A percentile compares a stretch with the other conserved stretches of the same genome.
Conservation (phyloP, 2,113 vertebrate species). For the Balaeniceps rex region DNA sequence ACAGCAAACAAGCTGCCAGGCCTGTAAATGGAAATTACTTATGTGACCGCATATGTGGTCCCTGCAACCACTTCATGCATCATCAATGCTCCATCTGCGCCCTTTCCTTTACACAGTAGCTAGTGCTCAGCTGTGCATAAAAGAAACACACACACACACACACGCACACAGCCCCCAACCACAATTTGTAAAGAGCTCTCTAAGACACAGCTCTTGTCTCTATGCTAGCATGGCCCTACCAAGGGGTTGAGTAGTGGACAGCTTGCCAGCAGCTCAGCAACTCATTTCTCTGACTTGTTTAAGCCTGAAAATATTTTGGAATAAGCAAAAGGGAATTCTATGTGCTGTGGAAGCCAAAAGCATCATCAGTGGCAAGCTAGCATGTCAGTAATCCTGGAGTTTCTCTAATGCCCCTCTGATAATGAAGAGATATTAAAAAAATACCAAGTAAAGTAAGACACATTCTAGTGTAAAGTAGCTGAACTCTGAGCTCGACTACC, state of each 20-base stretch:
- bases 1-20: background rate
- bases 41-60: background rate
- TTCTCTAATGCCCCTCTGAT: background rate
- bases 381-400: background rate
- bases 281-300: background rate
- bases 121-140: background rate
- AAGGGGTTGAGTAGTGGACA: rapidly evolving
- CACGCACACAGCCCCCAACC: too few relatives aligned
- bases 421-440: background rate
- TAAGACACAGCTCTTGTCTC: background rate
- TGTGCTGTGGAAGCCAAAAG: background rate
- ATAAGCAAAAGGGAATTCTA: background rate
- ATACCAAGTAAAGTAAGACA: background rate
- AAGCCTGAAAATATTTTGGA: background rate
- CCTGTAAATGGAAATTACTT: background rate
- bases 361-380: background rate
- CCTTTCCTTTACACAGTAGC: background rate
- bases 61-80: background rate
- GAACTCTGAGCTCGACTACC: background rate
- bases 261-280: background rate
- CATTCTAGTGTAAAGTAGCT: background rate
- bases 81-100: rapidly evolving
- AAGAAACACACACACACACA: background rate
- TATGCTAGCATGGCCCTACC: background rate
- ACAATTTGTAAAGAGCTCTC: too few relatives aligned